Evolutionary conservation across 2,113 vertebrate species (phyloP).

Genomic region (Campylomormyrus numenius): DNA sequence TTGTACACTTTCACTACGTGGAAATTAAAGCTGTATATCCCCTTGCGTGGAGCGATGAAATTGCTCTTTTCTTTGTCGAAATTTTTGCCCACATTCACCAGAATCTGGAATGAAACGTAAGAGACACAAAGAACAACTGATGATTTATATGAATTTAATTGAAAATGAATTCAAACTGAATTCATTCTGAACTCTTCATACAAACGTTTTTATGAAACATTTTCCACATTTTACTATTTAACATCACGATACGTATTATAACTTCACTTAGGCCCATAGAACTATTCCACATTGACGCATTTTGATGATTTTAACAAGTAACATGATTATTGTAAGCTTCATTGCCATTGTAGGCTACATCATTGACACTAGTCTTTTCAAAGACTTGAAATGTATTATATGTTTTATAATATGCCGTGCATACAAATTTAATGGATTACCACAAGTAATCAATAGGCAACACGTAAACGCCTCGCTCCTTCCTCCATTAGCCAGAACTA

Average conservation of each 20-base stretch:
- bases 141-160: neutral
- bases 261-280: neutral
- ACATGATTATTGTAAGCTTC: neutral
- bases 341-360: neutral
- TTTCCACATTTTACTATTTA: neutral
- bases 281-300: neutral
- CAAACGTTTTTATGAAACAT: neutral
- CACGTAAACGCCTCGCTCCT: neutral
- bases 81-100: conserved; percentile 73
- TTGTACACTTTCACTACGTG: conserved; percentile 29
- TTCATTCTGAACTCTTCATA: neutral
- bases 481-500: neutral
- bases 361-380: neutral
- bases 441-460: neutral
- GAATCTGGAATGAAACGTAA: conserved; percentile 48
- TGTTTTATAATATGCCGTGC: neutral
- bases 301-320: neutral
- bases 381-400: neutral
- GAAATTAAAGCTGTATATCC: conserved; percentile 53
- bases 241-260: neutral
- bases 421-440: neutral
- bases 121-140: neutral
- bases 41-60: conserved; percentile 70
- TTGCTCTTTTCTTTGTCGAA: conserved; percentile 72
- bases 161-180: neutral